Evolutionary conservation across 1,140 invertebrate species (phyloP), one percentile per base, ranked within the genome.

Genomic region (Zaprionus capensis): DNA sequence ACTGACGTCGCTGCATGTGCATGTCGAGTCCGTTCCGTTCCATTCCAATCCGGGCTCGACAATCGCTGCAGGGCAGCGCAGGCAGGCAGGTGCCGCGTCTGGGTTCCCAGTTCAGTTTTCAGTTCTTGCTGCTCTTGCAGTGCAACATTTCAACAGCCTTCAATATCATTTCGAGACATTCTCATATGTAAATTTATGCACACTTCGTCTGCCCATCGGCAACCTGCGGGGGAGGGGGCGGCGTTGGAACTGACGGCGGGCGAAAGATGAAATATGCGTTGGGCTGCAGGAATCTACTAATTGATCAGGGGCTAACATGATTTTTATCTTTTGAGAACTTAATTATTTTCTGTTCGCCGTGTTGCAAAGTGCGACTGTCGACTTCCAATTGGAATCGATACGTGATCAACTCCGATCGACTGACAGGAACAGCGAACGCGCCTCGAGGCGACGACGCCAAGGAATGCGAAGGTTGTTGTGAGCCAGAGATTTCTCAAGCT

Each of bases 271-370:
- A 83, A 91, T 91, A 91, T 91, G 77, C 72, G 64, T n/a, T 76
- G 71, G 75, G 77, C 66, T 72, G 76, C 63, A 76, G 84, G 84
- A 91, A 91, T 91, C 88, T 84, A 91, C 88, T 91, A 91, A 91
- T 91, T 91, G 88, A 91, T 91, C 83, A 73, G 83, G 67, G 80
- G 88, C 87, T 77, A 91, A 91, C 88, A 91, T 82, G 88, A 91
- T 91, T 91, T 88, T 91, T 91, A 91, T 91, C 88, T 81, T 82
- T 84, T 91, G 88, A 91, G 82, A 88, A 91, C 88, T 91, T 88
- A 91, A 91, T 91, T 91, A 91, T 87, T 91, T 91, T 86, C 79
- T 91, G 79, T 81, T 85, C 61, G 67, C 71, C 63, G 61, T 73
- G 70, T 73, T 68, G 36, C 66, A 70, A 70, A 49, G 62, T 74